Evolutionary conservation across 1,140 invertebrate species (phyloP).

Genomic region (Bombus picipes): DNA sequence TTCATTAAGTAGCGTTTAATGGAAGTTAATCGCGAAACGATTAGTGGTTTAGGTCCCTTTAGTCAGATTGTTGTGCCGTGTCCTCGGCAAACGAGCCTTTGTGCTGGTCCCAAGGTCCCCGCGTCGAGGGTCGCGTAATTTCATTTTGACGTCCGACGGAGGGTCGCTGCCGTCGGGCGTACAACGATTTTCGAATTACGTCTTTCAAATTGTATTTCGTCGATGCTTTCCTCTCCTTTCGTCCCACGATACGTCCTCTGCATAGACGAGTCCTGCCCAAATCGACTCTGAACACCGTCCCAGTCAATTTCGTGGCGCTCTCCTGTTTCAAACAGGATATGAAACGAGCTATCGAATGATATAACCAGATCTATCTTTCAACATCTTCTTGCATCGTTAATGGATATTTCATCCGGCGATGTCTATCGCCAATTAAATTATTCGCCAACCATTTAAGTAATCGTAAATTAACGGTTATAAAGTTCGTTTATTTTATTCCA

Average conservation of each 20-base stretch:
- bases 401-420: not conserved
- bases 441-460: not conserved
- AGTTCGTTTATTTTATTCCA: too few relatives aligned
- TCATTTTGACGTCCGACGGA: conserved; percentile 83
- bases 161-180: conserved; percentile 80
- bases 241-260: conserved; percentile 34
- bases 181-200: conserved; percentile 82
- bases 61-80: conserved; percentile 78
- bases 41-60: conserved; percentile 81
- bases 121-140: conserved; percentile 81
- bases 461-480: not conserved
- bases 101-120: conserved; percentile 70
- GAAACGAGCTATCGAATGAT: not conserved
- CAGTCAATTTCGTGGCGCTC: conserved; percentile 37
- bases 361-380: not conserved
- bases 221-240: conserved; percentile 45
- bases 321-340: conserved; percentile 8
- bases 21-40: conserved; percentile 81
- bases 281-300: conserved; percentile 25
- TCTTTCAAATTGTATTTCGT: conserved; percentile 80
- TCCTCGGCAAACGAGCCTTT: conserved; percentile 81
- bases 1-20: conserved; percentile 81
- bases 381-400: not conserved
- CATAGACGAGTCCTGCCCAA: conserved; percentile 1
- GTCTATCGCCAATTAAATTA: not conserved